Base-by-base conservation (phyloP, 2,888 invertebrate species). In the Athetis lepigone region DNA sequence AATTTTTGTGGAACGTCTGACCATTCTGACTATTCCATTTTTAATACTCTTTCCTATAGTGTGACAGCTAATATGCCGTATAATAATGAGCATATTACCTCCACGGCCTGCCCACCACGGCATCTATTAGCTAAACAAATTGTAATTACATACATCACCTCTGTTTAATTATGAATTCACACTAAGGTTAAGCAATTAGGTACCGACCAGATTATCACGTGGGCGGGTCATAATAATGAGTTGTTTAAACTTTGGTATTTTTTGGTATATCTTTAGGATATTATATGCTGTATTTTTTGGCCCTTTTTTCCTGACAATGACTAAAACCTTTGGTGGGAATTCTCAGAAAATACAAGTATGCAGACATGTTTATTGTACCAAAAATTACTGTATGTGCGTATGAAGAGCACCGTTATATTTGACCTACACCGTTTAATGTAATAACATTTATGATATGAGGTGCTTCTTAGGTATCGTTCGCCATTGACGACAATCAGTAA, bases 131-230 rank as follows among this genome's bases (percentile, higher is more conserved):
- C 70, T 78, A 81, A 87, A 87, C 87, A 85, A 87, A 86, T 85
- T 83, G 69, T 88, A 88, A 88, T 90, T 85, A 83, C 81, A 88
- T 86, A 86, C 85, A 82, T 82, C 83, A 86, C 80, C 80, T 79
- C 80, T 84, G 83, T 81, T 83, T 88, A 88, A 89, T 88, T 83
- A 87, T 81, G 78, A 82, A 83, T 83, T 81, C 80, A 76, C 82
- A 79, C 69, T 80, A 81, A 85, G 81, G 81, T 81, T 80, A 80
- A 71, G 65, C 71, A 73, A 85, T 85, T 86, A 83, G 83, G 62
- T 43, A 64, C 57, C 25, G 47, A 16, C 47, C 52, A 67, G 37
- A 73, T 65, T 67, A 59, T 50, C 36, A 27, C 27, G 72, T 79
- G 55, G 65, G 77, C 43, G 67, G 59, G 45, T 21, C 19, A 4